Conservation (phyloP, 2,888 invertebrate species). For the Pterobdella sp. region DNA sequence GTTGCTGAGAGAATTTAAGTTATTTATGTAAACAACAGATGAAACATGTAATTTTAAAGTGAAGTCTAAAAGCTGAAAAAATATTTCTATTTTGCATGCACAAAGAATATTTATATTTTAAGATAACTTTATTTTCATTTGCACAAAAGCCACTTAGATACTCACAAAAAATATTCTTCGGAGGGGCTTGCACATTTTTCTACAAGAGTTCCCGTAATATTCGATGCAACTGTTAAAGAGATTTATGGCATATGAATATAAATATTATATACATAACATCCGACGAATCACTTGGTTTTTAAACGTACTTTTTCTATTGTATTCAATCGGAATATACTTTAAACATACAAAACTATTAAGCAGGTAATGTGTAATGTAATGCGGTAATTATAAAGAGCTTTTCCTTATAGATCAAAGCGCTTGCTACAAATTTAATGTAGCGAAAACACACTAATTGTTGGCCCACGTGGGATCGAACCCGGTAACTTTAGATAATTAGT, state of each 20-base stretch:
- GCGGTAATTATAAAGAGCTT: too few species aligned
- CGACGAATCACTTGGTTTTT: too few species aligned
- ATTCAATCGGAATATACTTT: background rate
- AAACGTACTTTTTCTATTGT: background rate
- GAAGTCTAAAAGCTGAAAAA: background rate
- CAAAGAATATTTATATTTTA: slow-evolving; percentile 12
- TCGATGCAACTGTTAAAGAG: too few species aligned
- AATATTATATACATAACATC: too few species aligned
- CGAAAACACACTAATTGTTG: too few species aligned
- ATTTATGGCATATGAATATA: too few species aligned
- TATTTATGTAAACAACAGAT: background rate
- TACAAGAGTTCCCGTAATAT: too few species aligned
- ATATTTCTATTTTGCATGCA: background rate
- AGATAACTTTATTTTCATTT: background rate
- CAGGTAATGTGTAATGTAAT: too few species aligned
- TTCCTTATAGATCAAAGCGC: too few species aligned
- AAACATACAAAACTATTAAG: background rate
- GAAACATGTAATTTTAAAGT: background rate
- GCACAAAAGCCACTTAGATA: slow-evolving; percentile 34
- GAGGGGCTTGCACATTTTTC: slow-evolving; percentile 63
- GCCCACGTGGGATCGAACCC: too few species aligned
- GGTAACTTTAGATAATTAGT: background rate
- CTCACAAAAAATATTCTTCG: slow-evolving; percentile 87
- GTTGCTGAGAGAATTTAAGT: slow-evolving; percentile 37
- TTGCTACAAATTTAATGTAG: too few species aligned